These are phyloP conservation scores for Onychorhynchus coronatus DNA, from an alignment of 2,113 vertebrate genomes.

Conservation along the genomic window DNA sequence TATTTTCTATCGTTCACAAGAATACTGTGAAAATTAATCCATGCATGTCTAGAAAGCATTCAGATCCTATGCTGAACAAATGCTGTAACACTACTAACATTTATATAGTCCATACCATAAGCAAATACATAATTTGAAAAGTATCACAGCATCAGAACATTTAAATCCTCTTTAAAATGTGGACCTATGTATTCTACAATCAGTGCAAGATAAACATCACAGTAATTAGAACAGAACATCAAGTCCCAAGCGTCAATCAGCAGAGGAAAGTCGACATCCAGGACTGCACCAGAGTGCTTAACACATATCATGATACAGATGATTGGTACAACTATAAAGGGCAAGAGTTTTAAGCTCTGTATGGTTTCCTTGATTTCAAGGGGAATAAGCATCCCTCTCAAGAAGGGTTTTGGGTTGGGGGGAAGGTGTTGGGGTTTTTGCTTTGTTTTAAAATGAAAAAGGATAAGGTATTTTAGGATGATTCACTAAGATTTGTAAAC, in stretches of 20 bases:
- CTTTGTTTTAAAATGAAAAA: not conserved
- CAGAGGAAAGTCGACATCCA: not conserved
- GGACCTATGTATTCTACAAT: not conserved
- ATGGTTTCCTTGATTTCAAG: not conserved
- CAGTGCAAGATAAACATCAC: not conserved
- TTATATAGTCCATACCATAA: not conserved
- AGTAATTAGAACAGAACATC: not conserved
- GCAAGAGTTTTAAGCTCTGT: not conserved
- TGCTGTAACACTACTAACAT: not conserved
- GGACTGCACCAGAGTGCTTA: not conserved
- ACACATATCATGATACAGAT: not conserved
- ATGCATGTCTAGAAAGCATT: not conserved
- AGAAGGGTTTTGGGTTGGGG: not conserved
- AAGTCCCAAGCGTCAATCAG: not conserved
- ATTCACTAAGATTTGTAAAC: not conserved
- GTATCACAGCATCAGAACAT: not conserved
- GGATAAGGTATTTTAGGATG: not conserved
- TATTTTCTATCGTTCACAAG: not conserved
- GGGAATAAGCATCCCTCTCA: not conserved
- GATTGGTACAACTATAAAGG: not conserved
- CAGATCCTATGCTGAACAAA: not conserved
- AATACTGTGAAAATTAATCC: not conserved
- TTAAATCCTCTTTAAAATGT: not conserved
- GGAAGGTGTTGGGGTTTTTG: fast-evolving
- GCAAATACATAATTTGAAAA: not conserved